These are phyloP conservation scores for Perccottus glenii DNA, from an alignment of 2,113 vertebrate genomes.

Conservation along the genomic window DNA sequence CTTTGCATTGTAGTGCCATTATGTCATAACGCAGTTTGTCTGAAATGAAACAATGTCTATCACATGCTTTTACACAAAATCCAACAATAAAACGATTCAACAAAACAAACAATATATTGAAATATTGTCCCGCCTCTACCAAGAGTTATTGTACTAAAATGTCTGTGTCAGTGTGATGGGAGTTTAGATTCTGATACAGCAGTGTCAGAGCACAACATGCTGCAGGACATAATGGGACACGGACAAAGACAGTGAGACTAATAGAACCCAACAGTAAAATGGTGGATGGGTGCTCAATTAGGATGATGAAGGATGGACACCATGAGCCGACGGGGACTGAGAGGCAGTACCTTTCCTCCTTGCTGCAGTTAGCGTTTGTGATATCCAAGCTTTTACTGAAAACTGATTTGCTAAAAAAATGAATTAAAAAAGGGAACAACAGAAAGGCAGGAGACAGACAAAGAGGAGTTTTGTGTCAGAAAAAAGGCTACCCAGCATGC, in stretches of 20 bases:
- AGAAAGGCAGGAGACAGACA: constrained; percentile 67
- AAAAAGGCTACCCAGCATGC: constrained; percentile 52
- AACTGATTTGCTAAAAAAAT: constrained; percentile 78
- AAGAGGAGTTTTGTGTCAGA: constrained; percentile 53
- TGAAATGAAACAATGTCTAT: too few relatives aligned
- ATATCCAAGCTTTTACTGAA: constrained; percentile 99
- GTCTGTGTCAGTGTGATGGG: neutral
- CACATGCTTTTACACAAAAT: too few relatives aligned
- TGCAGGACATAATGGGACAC: neutral
- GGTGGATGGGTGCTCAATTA: neutral
- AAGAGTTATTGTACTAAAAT: too few relatives aligned
- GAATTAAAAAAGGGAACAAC: constrained; percentile 56
- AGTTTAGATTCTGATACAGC: neutral
- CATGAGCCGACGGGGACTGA: constrained; percentile 10
- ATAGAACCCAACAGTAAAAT: neutral
- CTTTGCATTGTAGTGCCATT: too few relatives aligned
- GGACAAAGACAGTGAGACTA: neutral
- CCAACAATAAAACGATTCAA: too few relatives aligned
- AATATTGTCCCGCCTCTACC: too few relatives aligned
- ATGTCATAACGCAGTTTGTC: too few relatives aligned
- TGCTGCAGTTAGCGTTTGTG: constrained; percentile 97
- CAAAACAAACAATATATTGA: too few relatives aligned
- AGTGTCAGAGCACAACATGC: neutral
- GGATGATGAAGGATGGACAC: constrained; percentile 15
- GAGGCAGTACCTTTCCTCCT: constrained; percentile 92